phyloP scores from a whole-genome alignment of 2,113 vertebrate species.

The Edolisoma coerulescens region DNA sequence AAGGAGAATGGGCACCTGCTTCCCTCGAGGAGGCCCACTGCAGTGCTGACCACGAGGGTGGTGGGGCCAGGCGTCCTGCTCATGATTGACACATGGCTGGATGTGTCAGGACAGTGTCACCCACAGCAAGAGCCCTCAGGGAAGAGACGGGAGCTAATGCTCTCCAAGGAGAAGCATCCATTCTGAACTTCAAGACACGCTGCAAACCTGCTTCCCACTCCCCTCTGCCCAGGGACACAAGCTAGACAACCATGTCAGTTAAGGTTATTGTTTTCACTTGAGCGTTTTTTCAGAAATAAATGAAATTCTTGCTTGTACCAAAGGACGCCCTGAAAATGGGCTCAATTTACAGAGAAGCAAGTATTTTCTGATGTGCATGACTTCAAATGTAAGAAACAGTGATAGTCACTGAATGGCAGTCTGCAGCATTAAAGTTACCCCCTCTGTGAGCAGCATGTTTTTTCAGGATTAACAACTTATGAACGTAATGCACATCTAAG shows the following conservation, averaged over 20 bases:
- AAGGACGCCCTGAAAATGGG: not conserved
- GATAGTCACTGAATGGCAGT: not conserved
- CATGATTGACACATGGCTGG: fast-evolving
- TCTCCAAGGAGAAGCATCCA: not conserved
- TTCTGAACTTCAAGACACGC: not conserved
- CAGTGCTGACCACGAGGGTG: fast-evolving
- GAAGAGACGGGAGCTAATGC: not conserved
- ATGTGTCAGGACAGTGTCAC: not conserved
- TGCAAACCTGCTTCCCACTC: not conserved
- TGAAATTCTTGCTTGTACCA: not conserved
- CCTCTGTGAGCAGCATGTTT: slow-evolving; percentile 1
- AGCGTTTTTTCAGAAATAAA: not conserved
- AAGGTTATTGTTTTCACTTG: not conserved
- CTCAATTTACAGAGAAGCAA: not conserved
- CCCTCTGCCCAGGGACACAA: not conserved
- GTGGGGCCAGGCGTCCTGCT: not conserved
- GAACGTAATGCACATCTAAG: slow-evolving; percentile 42
- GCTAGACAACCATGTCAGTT: not conserved
- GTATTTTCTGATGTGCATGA: not conserved
- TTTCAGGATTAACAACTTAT: slow-evolving; percentile 49
- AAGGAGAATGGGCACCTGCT: not conserved
- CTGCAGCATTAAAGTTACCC: not conserved
- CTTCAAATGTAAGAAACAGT: not conserved
- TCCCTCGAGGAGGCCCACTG: not conserved
- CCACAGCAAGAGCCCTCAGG: not conserved